Evolutionary conservation across 2,797 vertebrate genomes (phyloP).

Genomic region (Passerculus sandwichensis): DNA sequence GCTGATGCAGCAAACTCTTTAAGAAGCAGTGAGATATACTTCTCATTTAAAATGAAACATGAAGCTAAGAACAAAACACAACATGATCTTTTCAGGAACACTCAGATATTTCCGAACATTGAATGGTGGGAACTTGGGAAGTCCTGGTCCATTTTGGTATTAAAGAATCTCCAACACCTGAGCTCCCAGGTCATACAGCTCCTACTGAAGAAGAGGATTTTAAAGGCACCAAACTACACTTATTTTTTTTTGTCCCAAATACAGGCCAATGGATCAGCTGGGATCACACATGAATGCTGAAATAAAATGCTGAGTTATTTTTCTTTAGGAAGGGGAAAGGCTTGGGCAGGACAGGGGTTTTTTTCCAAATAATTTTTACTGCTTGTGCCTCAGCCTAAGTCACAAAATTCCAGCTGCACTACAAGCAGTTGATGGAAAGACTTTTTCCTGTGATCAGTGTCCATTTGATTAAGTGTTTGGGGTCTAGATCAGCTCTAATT

Average conservation of each 20-base stretch:
- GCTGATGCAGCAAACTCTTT: not conserved
- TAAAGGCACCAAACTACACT: not conserved
- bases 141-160: not conserved
- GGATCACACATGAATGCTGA: not conserved
- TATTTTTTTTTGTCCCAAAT: not conserved
- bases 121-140: not conserved
- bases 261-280: not conserved
- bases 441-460: not conserved
- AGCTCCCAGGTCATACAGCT: not conserved
- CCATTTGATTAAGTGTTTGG: not conserved
- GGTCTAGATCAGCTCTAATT: not conserved
- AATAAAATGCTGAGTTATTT: not conserved
- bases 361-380: accelerated
- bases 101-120: not conserved
- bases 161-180: not conserved
- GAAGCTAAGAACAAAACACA: not conserved
- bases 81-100: not conserved
- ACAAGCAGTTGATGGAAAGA: not conserved
- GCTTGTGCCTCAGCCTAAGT: not conserved
- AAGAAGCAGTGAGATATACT: not conserved
- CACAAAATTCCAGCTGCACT: not conserved
- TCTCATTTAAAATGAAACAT: not conserved
- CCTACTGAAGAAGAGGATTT: not conserved
- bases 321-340: not conserved
- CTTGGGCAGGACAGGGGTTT: not conserved